phyloP scores from a whole-genome alignment of 2,113 vertebrate species.

The Castor canadensis region DNA sequence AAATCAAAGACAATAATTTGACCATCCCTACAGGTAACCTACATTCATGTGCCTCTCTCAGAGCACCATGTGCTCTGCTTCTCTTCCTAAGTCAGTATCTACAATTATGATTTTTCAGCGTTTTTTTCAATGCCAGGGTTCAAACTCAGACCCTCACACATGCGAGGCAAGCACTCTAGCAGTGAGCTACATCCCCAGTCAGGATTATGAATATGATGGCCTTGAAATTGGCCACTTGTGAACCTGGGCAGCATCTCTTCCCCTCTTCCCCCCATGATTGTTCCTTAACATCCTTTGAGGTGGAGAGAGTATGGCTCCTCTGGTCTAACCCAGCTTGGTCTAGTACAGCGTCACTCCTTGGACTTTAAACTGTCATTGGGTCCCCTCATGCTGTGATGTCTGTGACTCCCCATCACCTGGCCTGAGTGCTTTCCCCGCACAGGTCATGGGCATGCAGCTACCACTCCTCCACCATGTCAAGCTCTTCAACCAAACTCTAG shows the following conservation, averaged over 20 bases:
- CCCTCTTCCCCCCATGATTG: too few relatives aligned
- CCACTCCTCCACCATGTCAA: neutral
- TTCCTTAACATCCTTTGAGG: neutral
- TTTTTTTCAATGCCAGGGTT: neutral
- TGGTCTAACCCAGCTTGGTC: neutral
- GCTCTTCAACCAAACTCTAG: neutral
- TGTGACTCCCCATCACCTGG: neutral
- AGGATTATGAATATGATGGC: neutral
- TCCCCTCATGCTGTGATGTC: neutral
- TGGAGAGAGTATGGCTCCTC: neutral
- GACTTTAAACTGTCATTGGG: neutral
- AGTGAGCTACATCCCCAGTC: neutral
- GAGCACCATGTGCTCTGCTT: neutral
- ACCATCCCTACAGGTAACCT: neutral
- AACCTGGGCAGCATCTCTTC: neutral
- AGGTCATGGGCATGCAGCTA: neutral
- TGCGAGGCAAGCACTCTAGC: neutral
- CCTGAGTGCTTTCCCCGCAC: neutral
- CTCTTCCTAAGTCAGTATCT: neutral
- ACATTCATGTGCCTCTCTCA: neutral
- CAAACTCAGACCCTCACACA: neutral
- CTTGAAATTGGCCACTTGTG: neutral
- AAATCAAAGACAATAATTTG: neutral
- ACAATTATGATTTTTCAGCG: neutral
- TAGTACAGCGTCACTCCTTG: neutral